phyloP scores from a whole-genome alignment of 1,140 invertebrate genomes.

The Drosophila pseudoananassae region DNA sequence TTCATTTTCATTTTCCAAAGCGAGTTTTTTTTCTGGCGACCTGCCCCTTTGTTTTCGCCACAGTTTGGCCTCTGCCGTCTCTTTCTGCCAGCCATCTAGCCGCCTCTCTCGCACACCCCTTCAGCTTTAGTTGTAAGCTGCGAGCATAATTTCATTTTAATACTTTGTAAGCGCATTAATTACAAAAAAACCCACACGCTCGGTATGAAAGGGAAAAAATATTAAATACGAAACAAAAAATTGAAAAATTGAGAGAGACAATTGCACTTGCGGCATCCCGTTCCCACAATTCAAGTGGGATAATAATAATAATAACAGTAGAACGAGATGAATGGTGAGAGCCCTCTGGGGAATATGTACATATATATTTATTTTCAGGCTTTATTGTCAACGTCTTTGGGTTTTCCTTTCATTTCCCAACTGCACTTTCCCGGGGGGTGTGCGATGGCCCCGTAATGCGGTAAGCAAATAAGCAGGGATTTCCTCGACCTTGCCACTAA shows the following conservation, averaged over 20 bases:
- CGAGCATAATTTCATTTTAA: slow-evolving; percentile 56
- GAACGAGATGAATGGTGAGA: slow-evolving; percentile 16
- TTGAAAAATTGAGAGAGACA: background rate
- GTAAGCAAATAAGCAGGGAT: slow-evolving; percentile 6
- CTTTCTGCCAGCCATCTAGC: background rate
- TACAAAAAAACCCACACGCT: slow-evolving; percentile 7
- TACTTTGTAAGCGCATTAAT: slow-evolving; percentile 65
- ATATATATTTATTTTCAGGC: too few relatives aligned
- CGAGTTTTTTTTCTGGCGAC: slow-evolving; percentile 1
- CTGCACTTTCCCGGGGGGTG: background rate
- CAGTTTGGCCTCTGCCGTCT: slow-evolving; percentile 4
- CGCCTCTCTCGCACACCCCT: background rate
- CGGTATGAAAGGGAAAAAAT: background rate
- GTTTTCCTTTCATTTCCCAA: slow-evolving; percentile 3
- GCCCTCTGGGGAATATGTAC: slow-evolving; percentile 1
- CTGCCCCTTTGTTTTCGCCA: background rate
- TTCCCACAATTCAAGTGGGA: slow-evolving; percentile 12
- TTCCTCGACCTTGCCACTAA: slow-evolving; percentile 1
- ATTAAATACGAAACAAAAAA: background rate
- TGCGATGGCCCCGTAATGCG: background rate
- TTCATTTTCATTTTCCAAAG: slow-evolving; percentile 5
- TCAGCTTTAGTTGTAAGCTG: slow-evolving; percentile 52
- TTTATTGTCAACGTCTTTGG: slow-evolving; percentile 1
- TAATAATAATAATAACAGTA: slow-evolving; percentile 41
- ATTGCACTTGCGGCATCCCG: background rate